Evolutionary conservation across 64 coral and sea anemone species (phyloP).

Genomic region (Montipora efflorescens): DNA sequence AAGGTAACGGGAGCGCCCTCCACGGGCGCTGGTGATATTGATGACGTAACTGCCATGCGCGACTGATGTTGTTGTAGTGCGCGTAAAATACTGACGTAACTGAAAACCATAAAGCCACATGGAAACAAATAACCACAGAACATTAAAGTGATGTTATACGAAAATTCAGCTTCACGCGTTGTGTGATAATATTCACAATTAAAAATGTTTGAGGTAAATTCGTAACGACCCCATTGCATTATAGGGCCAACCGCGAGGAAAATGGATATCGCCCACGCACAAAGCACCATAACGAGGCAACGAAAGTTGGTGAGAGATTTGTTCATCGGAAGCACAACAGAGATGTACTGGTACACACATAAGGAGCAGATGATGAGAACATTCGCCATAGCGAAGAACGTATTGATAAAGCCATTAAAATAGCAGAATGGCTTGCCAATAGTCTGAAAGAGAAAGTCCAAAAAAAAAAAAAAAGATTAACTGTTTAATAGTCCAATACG

Average conservation of each 20-base stretch:
- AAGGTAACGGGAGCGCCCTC: conserved; percentile 47
- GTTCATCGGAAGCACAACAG: conserved; percentile 72
- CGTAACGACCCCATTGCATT: conserved; percentile 93
- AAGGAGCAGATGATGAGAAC: conserved; percentile 74
- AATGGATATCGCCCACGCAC: conserved; percentile 81
- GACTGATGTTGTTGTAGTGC: conserved; percentile 67
- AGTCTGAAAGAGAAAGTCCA: conserved; percentile 60
- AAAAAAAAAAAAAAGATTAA: not conserved
- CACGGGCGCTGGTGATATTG: conserved; percentile 49
- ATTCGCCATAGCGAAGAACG: conserved; percentile 81
- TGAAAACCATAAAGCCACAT: conserved; percentile 64
- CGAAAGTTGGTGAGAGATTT: conserved; percentile 91
- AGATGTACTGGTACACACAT: conserved; percentile 85
- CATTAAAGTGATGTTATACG: conserved; percentile 91
- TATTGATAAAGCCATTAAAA: conserved; percentile 92
- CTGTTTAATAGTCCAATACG: too few species aligned
- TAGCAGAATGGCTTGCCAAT: conserved; percentile 90
- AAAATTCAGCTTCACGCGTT: conserved; percentile 67
- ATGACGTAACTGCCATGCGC: conserved; percentile 41
- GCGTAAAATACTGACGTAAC: conserved; percentile 69
- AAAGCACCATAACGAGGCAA: conserved; percentile 89
- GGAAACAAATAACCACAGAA: conserved; percentile 81
- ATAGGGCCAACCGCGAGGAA: conserved; percentile 88
- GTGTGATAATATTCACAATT: conserved; percentile 90
- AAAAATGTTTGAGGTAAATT: conserved; percentile 93